Percentiles rank a stretch among this genome's conserved stretches.
Conservation (phyloP, 2,797 vertebrate genomes). For the Coregonus suidteri region DNA sequence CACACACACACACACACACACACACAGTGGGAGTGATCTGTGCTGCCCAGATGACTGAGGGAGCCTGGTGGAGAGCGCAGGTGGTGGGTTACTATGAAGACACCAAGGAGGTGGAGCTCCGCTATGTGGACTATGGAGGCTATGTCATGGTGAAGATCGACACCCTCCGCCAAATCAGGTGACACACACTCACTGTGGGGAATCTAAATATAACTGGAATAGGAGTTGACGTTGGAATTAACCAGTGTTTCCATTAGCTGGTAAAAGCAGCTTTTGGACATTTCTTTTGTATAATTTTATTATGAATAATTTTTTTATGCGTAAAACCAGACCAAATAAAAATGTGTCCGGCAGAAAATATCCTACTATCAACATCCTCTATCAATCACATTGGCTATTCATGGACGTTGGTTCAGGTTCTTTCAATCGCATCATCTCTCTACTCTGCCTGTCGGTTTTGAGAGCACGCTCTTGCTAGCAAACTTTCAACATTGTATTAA, state of each 20-base stretch:
- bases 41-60: slow-evolving; percentile 77
- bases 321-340: neutral
- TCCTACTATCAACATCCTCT: neutral
- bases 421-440: neutral
- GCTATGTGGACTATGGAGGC: slow-evolving; percentile 85
- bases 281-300: too few species aligned
- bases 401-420: neutral
- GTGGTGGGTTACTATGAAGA: slow-evolving; percentile 79
- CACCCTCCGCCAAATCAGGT: slow-evolving; percentile 83
- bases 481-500: neutral
- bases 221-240: neutral
- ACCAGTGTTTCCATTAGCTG: neutral
- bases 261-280: neutral
- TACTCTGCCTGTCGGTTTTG: neutral
- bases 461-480: neutral
- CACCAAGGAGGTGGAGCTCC: slow-evolving; percentile 77
- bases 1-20: neutral
- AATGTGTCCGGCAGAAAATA: neutral
- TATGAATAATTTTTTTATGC: too few species aligned
- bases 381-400: neutral
- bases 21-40: slow-evolving; percentile 72
- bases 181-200: slow-evolving; percentile 5
- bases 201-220: neutral
- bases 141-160: slow-evolving; percentile 81
- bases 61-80: slow-evolving; percentile 85